Base-by-base conservation (phyloP, 2,888 invertebrate species). In the Eumerus sabulonum region DNA sequence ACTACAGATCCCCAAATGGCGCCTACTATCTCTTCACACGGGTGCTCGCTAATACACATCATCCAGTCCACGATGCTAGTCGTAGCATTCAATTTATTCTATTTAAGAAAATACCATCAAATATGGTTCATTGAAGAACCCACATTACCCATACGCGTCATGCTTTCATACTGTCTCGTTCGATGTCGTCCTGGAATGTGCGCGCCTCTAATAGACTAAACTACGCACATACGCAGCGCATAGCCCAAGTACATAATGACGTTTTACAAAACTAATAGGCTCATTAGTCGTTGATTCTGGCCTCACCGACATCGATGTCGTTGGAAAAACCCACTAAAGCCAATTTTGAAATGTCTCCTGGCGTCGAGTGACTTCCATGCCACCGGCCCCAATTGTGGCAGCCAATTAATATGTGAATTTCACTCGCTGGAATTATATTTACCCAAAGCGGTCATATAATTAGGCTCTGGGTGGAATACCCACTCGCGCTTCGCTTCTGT, bases 191-290 rank as follows among this genome's bases (percentile, higher is more conserved):
- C 13, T 12, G 51, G 14, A 17, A 60, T 42, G n/a, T 40, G 60
- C 40, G 53, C 12, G 47, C 12, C 12, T 19, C 16, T 48, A 70
- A 70, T 70, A 60, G 54, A 70, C 60, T 47, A 9, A 17, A n/a
- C 9, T 27, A 17, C 7, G 19, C 27, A 5, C 36, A 42, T 9
- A 42, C 35, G 17, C 45, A 17, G 38, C n/a, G 12, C 17, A 38
- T 36, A 18, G n/a, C 12, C 12, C 44, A 64, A 18, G 13, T 54
- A 27, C 27, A n/a, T n/a, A 44, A 44, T 40, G 19, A n/a, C 1
- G 40, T 17, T 47, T 53, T 27, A 53, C 47, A 40, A 38, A 40
- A 53, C 47, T 60, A 70, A 60, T 11, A 45, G 14, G 53, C 53
- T 17, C 40, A 53, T 38, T 68, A 53, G 42, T 45, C 27, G 27